A percentile compares a stretch with the other conserved stretches of the same genome.
These are phyloP conservation scores for Pseudopodoces humilis DNA, from an alignment of 2,113 vertebrate genomes.

Conservation along the genomic window DNA sequence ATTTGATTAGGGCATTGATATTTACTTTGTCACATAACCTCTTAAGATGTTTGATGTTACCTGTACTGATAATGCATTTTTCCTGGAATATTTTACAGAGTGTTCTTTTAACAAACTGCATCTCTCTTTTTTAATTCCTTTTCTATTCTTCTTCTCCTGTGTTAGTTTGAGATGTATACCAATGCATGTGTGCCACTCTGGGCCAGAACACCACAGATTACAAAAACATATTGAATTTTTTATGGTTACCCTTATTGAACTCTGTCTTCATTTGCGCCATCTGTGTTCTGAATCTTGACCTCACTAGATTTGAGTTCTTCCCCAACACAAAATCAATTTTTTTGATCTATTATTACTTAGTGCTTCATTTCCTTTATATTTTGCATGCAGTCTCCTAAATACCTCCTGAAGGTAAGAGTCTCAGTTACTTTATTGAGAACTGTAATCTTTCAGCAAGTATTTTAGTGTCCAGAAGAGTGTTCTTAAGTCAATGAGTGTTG, in stretches of 20 bases:
- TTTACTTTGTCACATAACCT: not conserved
- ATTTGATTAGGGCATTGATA: not conserved
- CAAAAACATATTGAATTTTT: not conserved
- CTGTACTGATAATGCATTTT: not conserved
- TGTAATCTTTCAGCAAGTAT: slow-evolving; percentile 22
- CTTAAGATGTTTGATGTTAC: not conserved
- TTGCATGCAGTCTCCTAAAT: slow-evolving; percentile 81
- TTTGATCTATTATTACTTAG: slow-evolving; percentile 54
- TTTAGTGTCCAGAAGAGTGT: not conserved
- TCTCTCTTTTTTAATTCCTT: not conserved
- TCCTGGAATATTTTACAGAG: not conserved
- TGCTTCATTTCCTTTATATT: slow-evolving; percentile 64
- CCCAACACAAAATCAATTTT: slow-evolving; percentile 21
- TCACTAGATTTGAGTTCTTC: slow-evolving; percentile 19
- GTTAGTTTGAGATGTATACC: not conserved
- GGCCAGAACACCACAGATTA: not conserved
- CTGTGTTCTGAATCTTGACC: slow-evolving; percentile 15
- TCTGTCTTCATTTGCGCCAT: not conserved
- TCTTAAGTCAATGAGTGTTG: slow-evolving; percentile 11
- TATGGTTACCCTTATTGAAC: not conserved
- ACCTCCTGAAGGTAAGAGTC: slow-evolving; percentile 81
- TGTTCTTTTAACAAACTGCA: not conserved
- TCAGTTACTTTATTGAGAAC: slow-evolving; percentile 30
- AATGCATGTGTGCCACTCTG: not conserved
- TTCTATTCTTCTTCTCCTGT: not conserved